Evolutionary conservation across 2,888 invertebrate species (phyloP).

Genomic region (Parelbella ahira): DNA sequence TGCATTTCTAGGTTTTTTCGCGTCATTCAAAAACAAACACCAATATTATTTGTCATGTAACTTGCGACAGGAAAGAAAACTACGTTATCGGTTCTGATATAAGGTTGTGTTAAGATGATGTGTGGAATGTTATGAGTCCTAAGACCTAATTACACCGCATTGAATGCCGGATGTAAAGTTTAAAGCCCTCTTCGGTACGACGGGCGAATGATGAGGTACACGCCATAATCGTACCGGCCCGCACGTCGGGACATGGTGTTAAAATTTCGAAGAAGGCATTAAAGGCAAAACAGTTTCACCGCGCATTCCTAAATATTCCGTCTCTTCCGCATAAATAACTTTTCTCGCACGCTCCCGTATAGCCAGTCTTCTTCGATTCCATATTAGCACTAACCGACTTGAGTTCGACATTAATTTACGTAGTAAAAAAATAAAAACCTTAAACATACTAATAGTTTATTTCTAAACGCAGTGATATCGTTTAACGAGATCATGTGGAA

Average conservation of each 20-base stretch:
- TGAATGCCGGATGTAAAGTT: constrained; percentile 13
- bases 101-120: too few relatives aligned
- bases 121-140: background rate
- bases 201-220: too few relatives aligned
- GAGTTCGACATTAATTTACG: constrained; percentile 21
- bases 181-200: constrained; percentile 10
- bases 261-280: constrained; percentile 16
- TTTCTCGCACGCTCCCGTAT: constrained; percentile 38
- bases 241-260: too few relatives aligned
- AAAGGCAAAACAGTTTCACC: constrained; percentile 17
- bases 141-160: constrained; percentile 6
- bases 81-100: too few relatives aligned
- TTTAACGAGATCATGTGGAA: constrained; percentile 7
- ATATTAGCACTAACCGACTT: constrained; percentile 37
- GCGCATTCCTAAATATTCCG: constrained; percentile 39
- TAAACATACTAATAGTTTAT: background rate
- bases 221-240: too few relatives aligned
- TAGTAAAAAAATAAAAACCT: constrained; percentile 1
- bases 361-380: constrained; percentile 57
- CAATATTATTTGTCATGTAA: too few relatives aligned
- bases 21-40: too few relatives aligned
- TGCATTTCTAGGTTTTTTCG: too few relatives aligned
- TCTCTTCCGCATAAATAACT: constrained; percentile 35
- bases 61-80: too few relatives aligned
- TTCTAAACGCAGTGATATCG: constrained; percentile 8